phyloP scores from a whole-genome alignment of 2,797 vertebrate genomes.

The Lutra lutra region DNA sequence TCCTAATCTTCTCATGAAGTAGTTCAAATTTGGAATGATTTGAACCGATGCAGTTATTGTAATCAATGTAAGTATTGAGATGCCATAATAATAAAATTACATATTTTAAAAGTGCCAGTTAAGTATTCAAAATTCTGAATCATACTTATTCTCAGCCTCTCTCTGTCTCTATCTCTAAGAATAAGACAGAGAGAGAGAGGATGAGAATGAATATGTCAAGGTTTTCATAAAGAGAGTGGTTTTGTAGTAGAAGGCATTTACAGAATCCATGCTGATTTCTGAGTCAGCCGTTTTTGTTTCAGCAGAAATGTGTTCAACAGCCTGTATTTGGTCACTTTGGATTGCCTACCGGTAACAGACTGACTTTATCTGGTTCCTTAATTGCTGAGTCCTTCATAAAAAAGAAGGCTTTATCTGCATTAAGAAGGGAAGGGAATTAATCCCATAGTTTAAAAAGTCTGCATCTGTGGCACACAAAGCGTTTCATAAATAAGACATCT shows the following conservation, averaged over 20 bases:
- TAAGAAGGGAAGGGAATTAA: constrained; percentile 58
- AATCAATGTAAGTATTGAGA: constrained; percentile 30
- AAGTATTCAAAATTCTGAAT: neutral
- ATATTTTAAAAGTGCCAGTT: constrained; percentile 1
- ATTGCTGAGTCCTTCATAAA: constrained; percentile 1
- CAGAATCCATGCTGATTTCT: constrained; percentile 65
- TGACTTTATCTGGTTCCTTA: constrained; percentile 32
- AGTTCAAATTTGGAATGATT: constrained; percentile 37
- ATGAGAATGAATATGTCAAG: constrained; percentile 3
- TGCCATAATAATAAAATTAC: constrained; percentile 63
- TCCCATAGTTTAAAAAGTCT: constrained; percentile 26
- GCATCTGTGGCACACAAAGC: neutral
- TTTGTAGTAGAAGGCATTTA: constrained; percentile 46
- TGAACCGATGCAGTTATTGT: constrained; percentile 26
- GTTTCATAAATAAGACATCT: constrained; percentile 51
- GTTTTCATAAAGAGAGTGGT: constrained; percentile 47
- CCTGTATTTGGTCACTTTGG: neutral
- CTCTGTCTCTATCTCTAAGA: neutral
- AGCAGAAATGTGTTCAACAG: constrained; percentile 34
- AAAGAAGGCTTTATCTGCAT: constrained; percentile 38
- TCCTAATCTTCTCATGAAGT: neutral
- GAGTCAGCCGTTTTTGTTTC: constrained; percentile 15
- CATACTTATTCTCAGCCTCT: neutral
- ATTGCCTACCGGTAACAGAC: neutral
- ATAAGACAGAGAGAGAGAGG: neutral